Evolutionary conservation across 2,888 invertebrate species (phyloP), one percentile per base, ranked within the genome.

Genomic region (Yponomeuta malinellus): DNA sequence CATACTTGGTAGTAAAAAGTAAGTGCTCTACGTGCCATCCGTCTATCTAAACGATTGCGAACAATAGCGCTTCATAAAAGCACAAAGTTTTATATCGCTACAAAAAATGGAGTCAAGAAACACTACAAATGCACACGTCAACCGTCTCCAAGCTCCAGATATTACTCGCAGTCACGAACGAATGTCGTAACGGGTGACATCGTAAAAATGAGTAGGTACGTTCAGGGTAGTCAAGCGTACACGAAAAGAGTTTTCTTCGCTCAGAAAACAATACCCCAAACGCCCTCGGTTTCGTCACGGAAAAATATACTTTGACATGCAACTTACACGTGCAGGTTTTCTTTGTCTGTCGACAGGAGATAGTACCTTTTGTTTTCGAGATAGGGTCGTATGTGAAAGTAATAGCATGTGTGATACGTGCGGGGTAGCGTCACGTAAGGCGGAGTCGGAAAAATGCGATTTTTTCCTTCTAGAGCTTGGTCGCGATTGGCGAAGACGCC

Each of bases 401-500:
- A 33, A 31, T 29, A 65, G 65, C 29, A 67, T 67, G 67, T 67
- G 67, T n/a, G 37, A n/a, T 43, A 67, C 48, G 68, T 59, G 68
- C n/a, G 52, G 68, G 52, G 68, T 29, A 68, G 37, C n/a, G 68
- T 48, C 68, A 48, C 29, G 52, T 67, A 23, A 23, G 31, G 23
- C 68, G 76, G 77, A 76, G 76, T 76, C 71, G 75, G 78, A 85
- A 86, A 86, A 83, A 81, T 79, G 78, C 76, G 78, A 81, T 80
- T 83, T 59, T 85, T 82, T 79, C 75, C 76, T 74, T 15, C 23
- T 12, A 15, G 63, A 23, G 64, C 79, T 77, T 75, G 70, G 71
- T 77, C 82, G 76, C 82, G 80, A 87, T 87, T 87, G 87, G 87
- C 71, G 82, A 80, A 84, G 80, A 79, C 63, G 69, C 6, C 10